Evolutionary conservation across 2,797 vertebrate species (phyloP).

Genomic region (Aphelocoma californica): DNA sequence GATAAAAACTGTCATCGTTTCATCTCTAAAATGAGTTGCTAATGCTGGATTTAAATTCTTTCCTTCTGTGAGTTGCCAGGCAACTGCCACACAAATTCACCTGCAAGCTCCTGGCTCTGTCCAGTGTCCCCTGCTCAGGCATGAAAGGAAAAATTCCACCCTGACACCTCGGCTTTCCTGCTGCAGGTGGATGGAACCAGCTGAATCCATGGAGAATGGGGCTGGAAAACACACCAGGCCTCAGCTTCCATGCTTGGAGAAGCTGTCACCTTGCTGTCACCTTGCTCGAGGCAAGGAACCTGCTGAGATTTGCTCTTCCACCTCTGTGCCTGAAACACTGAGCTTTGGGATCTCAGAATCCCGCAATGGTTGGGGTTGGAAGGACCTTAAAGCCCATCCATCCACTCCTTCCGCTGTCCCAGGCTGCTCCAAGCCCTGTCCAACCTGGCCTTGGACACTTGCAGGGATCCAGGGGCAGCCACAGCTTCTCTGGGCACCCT

Average conservation of each 20-base stretch:
- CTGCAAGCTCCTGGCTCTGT: conserved; percentile 35
- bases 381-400: neutral
- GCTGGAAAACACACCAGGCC: neutral
- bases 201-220: neutral
- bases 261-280: neutral
- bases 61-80: conserved; percentile 37
- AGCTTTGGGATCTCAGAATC: neutral
- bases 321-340: neutral
- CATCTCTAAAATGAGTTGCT: neutral
- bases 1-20: neutral
- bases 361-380: neutral
- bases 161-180: neutral
- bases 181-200: fast-evolving
- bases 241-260: neutral
- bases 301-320: neutral
- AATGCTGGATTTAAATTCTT: neutral
- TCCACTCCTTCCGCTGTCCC: neutral
- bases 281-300: neutral
- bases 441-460: neutral
- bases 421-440: neutral
- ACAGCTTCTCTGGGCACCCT: neutral
- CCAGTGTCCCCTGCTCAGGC: neutral
- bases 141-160: neutral
- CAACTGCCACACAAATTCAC: conserved; percentile 51
- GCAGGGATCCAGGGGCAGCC: neutral